Evolutionary conservation across 2,888 invertebrate genomes (phyloP).

Genomic region (Galerucella pusilla): DNA sequence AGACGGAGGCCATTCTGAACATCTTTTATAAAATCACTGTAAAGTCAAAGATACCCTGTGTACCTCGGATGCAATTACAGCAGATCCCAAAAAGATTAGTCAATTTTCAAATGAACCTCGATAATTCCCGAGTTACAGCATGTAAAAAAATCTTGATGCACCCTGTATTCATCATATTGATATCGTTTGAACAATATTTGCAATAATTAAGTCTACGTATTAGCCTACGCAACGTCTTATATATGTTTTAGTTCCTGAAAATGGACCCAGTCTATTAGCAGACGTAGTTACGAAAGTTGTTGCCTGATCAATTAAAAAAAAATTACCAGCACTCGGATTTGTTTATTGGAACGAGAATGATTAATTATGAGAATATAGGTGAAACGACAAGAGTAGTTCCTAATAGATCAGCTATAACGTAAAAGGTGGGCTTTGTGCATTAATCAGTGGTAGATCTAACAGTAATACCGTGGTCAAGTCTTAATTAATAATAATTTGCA

Average conservation of each 20-base stretch:
- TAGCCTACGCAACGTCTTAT: neutral
- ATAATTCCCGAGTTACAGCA: too few relatives aligned
- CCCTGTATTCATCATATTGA: too few relatives aligned
- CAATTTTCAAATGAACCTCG: too few relatives aligned
- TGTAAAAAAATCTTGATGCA: too few relatives aligned
- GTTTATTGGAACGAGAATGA: slow-evolving; percentile 32
- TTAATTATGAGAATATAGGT: slow-evolving; percentile 28
- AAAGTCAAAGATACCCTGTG: too few relatives aligned
- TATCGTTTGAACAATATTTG: neutral
- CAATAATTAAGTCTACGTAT: neutral
- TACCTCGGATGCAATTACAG: too few relatives aligned
- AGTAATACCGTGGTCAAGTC: neutral
- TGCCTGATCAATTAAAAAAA: neutral
- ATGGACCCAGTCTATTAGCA: neutral
- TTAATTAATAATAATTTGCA: neutral
- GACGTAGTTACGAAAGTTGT: slow-evolving; percentile 5
- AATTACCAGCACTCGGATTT: slow-evolving; percentile 20
- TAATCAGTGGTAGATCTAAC: slow-evolving; percentile 9
- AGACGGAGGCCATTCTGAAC: too few relatives aligned
- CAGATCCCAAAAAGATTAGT: too few relatives aligned
- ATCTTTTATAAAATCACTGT: too few relatives aligned
- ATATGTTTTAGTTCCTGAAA: neutral
- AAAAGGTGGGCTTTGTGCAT: slow-evolving; percentile 5
- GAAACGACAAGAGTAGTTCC: slow-evolving; percentile 20
- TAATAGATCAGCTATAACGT: slow-evolving; percentile 11